phyloP scores from a whole-genome alignment of 2,888 invertebrate genomes.

The Scelioninae gen. 1 region DNA sequence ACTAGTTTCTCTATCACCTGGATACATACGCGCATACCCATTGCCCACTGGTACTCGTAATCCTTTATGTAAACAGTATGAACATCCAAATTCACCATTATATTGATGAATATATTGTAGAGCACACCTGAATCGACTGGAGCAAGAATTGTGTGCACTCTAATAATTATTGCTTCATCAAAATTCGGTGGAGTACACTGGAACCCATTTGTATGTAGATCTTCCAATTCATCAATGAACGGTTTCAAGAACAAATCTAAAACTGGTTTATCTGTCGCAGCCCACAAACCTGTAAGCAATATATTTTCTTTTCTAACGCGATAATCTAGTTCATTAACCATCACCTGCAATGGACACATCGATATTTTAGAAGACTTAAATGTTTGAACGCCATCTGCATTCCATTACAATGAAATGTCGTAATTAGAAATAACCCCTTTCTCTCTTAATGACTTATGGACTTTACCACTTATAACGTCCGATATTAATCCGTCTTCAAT shows the following conservation, averaged over 20 bases:
- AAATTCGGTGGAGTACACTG: conserved; percentile 2
- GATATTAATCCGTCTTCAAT: conserved; percentile 5
- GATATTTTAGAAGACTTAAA: conserved; percentile 63
- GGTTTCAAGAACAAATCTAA: conserved; percentile 32
- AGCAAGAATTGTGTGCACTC: conserved; percentile 45
- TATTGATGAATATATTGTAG: conserved; percentile 51
- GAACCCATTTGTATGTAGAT: conserved; percentile 38
- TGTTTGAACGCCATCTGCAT: conserved; percentile 60
- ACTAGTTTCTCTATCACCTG: background rate
- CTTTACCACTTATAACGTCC: conserved; percentile 29
- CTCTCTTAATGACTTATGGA: conserved; percentile 25
- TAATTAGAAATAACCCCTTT: conserved; percentile 23
- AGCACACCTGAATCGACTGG: conserved; percentile 49
- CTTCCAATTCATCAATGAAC: conserved; percentile 51
- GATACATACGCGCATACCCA: conserved; percentile 15
- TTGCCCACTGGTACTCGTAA: conserved; percentile 9
- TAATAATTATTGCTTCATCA: conserved; percentile 30
- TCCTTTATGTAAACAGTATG: background rate
- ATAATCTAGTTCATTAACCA: conserved; percentile 55
- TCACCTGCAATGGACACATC: conserved; percentile 62
- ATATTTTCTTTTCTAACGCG: conserved; percentile 49
- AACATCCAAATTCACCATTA: conserved; percentile 54
- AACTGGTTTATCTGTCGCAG: conserved; percentile 29
- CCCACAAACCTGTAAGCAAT: conserved; percentile 51
- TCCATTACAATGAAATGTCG: conserved; percentile 56